These are phyloP conservation scores for Suncus etruscus DNA, from an alignment of 2,113 vertebrate genomes.

Conservation along the genomic window DNA sequence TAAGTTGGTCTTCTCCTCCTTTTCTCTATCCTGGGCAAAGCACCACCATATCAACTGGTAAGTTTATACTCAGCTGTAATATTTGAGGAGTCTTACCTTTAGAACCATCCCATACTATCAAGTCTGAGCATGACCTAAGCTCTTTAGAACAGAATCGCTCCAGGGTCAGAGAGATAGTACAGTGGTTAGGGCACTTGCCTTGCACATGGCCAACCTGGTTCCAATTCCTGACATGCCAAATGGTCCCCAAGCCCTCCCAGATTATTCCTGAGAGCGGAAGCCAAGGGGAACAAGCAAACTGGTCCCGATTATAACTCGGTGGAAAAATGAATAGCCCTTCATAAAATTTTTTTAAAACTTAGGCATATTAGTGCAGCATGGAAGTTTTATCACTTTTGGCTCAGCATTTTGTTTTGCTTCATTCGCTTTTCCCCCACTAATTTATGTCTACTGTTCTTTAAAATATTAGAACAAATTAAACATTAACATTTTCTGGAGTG, in stretches of 20 bases:
- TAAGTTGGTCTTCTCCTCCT: background rate
- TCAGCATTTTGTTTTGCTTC: conserved; percentile 35
- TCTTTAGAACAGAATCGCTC: background rate
- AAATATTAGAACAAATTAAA: conserved; percentile 33
- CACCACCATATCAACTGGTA: background rate
- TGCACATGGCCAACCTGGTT: too few relatives aligned
- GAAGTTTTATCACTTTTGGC: conserved; percentile 30
- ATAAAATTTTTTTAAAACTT: conserved; percentile 26
- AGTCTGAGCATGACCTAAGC: conserved; percentile 11
- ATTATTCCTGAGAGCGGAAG: too few relatives aligned
- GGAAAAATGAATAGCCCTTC: background rate
- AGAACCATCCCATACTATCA: conserved; percentile 17
- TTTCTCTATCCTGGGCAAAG: background rate
- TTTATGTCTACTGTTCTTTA: conserved; percentile 18
- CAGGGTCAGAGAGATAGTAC: too few relatives aligned
- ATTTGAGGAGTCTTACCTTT: conserved; percentile 25
- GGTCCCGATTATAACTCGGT: background rate
- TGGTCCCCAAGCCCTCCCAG: too few relatives aligned
- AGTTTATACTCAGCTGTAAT: conserved; percentile 4
- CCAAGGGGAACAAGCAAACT: too few relatives aligned
- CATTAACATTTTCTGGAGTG: background rate
- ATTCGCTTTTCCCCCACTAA: conserved; percentile 12
- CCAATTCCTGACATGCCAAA: too few relatives aligned
- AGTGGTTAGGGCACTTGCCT: too few relatives aligned
- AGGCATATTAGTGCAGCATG: background rate